Evolutionary conservation across 2,113 vertebrate species (phyloP), one percentile per base, ranked within the genome.

Genomic region (Coreoperca whiteheadi): DNA sequence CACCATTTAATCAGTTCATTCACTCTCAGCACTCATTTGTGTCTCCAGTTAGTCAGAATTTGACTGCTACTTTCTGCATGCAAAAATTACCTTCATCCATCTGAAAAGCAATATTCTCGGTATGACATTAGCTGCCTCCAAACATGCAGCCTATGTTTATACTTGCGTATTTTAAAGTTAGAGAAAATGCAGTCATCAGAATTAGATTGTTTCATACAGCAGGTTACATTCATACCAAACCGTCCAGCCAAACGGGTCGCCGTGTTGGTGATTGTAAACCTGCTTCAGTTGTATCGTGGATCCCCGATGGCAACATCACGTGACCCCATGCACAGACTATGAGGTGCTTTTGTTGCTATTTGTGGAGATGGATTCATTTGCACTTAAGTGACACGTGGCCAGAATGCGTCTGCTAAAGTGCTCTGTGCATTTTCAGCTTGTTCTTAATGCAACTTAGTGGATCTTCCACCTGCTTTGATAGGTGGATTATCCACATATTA

Each of bases 401-500:
- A n/a, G 7, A 9, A 6, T 21, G 16, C 7, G 28, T 64, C 50
- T 54, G 43, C 71, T 67, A n/a, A 16, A 61, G 51, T 4, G 39
- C 2, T 48, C 21, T 41, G 6, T 21, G 66, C 14, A 54, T 21
- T 67, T 69, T 30, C 20, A 43, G 11, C 37, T 54, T 34, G 4
- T 12, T 53, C 72, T 56, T 85, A 76, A 88, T 81, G 75, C 41
- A 77, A 77, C 64, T 74, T 70, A 54, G 41, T 53, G 46, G 21
- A 70, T 71, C 67, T 37, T 67, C 43, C 63, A 69, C 60, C 82
- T 79, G 69, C 79, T 86, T 79, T 77, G 61, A 73, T 73, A 53
- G 74, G 63, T 77, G 79, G 88, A 90, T 91, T 87, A 92, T 84
- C 63, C 56, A 34, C 14, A 37, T 16, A 68, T 74, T 34, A 34